A percentile compares a stretch with the other conserved stretches of the same genome.
Evolutionary conservation across 2,888 invertebrate species (phyloP).

Genomic region (Andrena bicolor): DNA sequence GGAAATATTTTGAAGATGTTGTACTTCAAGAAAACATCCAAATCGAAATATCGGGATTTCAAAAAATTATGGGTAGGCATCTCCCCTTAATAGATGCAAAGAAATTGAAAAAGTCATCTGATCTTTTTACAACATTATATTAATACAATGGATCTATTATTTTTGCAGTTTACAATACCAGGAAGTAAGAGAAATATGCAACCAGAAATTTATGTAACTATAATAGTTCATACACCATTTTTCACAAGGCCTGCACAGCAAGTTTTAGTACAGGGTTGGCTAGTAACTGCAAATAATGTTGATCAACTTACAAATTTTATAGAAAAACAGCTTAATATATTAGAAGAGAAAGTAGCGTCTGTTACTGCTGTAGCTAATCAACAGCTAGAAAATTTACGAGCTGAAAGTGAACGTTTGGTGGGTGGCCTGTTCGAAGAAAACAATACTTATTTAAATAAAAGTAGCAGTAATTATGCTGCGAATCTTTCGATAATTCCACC

Average conservation of each 20-base stretch:
- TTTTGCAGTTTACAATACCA: conserved; percentile 88
- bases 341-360: conserved; percentile 88
- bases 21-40: too few species aligned
- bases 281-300: conserved; percentile 88
- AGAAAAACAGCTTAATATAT: conserved; percentile 86
- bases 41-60: too few species aligned
- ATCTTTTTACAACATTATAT: background rate
- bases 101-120: too few species aligned
- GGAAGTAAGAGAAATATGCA: conserved; percentile 88
- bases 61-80: too few species aligned
- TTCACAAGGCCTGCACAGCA: conserved; percentile 90
- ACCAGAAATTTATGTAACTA: conserved; percentile 90
- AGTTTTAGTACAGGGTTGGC: conserved; percentile 90
- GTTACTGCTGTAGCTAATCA: conserved; percentile 87
- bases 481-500: conserved; percentile 88
- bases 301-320: conserved; percentile 87
- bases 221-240: conserved; percentile 92
- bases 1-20: too few species aligned
- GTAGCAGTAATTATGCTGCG: conserved; percentile 81
- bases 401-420: conserved; percentile 86
- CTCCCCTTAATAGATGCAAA: too few species aligned
- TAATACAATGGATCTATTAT: conserved; percentile 6
- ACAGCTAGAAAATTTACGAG: conserved; percentile 86
- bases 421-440: conserved; percentile 87
- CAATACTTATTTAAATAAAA: conserved; percentile 82